Conservation (phyloP, 2,113 vertebrate genomes). For the Rhadina sibilatrix region DNA sequence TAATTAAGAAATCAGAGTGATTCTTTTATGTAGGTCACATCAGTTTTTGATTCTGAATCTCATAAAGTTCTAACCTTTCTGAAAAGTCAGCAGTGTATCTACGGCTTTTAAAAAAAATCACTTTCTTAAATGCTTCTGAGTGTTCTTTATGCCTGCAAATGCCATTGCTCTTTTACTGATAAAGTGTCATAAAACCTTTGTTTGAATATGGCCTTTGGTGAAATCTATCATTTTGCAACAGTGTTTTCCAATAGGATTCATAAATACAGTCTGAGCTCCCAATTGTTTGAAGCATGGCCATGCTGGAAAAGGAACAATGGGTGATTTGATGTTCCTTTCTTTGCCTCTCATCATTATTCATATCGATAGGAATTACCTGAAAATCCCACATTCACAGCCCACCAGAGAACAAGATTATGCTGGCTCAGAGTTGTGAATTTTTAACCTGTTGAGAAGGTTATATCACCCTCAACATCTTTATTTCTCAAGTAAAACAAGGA, state of each 20-base stretch:
- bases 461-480: background rate
- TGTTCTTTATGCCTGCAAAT: conserved; percentile 16
- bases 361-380: background rate
- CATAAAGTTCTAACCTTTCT: conserved; percentile 67
- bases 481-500: background rate
- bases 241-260: background rate
- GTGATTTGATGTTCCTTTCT: background rate
- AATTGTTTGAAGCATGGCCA: background rate
- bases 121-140: background rate
- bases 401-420: background rate
- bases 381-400: background rate
- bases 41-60: conserved; percentile 77
- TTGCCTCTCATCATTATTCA: background rate
- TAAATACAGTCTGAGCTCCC: background rate
- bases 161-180: background rate
- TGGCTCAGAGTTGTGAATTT: background rate
- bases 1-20: conserved; percentile 79
- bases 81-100: conserved; percentile 62
- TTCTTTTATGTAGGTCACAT: conserved; percentile 81
- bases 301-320: background rate
- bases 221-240: background rate
- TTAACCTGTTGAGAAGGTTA: background rate
- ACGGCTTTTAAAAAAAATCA: background rate
- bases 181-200: conserved; percentile 23
- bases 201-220: conserved; percentile 21